phyloP scores from a whole-genome alignment of 2,113 vertebrate genomes.

The Junco hyemalis region DNA sequence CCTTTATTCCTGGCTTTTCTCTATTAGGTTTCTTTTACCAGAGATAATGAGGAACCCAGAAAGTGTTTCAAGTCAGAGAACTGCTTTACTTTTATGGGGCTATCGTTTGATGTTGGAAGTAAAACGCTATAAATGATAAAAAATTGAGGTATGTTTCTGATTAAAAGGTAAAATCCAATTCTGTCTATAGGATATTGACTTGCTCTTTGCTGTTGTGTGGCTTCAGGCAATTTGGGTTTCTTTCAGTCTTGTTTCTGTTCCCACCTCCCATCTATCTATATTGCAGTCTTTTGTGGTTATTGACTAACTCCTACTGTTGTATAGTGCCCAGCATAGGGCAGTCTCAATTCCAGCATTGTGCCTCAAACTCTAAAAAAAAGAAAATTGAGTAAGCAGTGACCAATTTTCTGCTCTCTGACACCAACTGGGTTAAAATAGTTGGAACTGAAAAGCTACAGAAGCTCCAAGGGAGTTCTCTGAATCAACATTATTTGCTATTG shows the following conservation, averaged over 20 bases:
- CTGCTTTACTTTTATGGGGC: slow-evolving; percentile 23
- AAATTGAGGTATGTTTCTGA: not conserved
- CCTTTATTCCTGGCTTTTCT: not conserved
- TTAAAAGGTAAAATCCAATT: not conserved
- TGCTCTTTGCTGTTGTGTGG: not conserved
- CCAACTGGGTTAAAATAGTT: not conserved
- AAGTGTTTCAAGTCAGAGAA: not conserved
- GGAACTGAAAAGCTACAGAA: not conserved
- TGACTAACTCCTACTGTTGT: not conserved
- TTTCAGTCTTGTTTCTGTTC: not conserved
- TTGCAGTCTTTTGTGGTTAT: not conserved
- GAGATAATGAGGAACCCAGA: not conserved
- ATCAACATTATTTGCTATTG: rapidly evolving
- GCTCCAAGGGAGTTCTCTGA: not conserved
- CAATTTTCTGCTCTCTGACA: not conserved
- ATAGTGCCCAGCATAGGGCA: not conserved
- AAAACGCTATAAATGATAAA: slow-evolving; percentile 27
- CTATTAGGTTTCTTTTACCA: not conserved
- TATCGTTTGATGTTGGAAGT: slow-evolving; percentile 27
- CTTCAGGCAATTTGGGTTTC: not conserved
- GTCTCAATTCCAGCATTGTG: not conserved
- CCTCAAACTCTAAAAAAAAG: not conserved
- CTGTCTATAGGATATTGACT: not conserved
- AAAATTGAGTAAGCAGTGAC: not conserved
- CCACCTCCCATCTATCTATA: not conserved